These are phyloP conservation scores for Chloroceryle aenea DNA, from an alignment of 2,113 vertebrate genomes.

Conservation along the genomic window DNA sequence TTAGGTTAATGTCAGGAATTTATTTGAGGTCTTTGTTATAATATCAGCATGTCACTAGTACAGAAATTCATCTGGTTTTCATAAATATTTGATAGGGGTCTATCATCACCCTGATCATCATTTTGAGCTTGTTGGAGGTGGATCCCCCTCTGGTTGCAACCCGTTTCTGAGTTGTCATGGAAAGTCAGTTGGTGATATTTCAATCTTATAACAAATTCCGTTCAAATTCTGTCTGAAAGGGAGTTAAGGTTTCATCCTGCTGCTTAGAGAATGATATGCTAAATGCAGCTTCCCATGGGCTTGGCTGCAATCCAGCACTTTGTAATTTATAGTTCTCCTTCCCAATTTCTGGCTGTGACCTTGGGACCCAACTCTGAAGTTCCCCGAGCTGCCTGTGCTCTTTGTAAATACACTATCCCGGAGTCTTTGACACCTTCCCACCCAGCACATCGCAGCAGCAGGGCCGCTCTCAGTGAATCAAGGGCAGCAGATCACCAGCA, in stretches of 20 bases:
- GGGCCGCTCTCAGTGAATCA: background rate
- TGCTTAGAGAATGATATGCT: conserved; percentile 70
- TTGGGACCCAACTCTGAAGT: conserved; percentile 57
- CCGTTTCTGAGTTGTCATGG: conserved; percentile 48
- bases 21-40: conserved; percentile 71
- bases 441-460: background rate
- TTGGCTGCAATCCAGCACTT: conserved; percentile 76
- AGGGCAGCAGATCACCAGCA: background rate
- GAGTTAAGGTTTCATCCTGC: conserved; percentile 69
- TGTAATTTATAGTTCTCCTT: conserved; percentile 74
- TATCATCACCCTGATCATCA: background rate
- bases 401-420: fast-evolving
- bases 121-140: background rate
- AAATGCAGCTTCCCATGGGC: conserved; percentile 72
- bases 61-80: conserved; percentile 63
- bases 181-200: conserved; percentile 73
- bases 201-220: conserved; percentile 70
- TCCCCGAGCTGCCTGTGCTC: fast-evolving
- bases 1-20: conserved; percentile 57
- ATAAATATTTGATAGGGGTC: conserved; percentile 71
- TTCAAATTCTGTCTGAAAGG: conserved; percentile 70
- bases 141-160: background rate
- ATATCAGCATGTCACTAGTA: conserved; percentile 12
- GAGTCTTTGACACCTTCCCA: fast-evolving
- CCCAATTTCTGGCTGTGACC: conserved; percentile 54